These are phyloP conservation scores for Orthonevra nobilis DNA, from an alignment of 2,888 invertebrate species.

Conservation along the genomic window DNA sequence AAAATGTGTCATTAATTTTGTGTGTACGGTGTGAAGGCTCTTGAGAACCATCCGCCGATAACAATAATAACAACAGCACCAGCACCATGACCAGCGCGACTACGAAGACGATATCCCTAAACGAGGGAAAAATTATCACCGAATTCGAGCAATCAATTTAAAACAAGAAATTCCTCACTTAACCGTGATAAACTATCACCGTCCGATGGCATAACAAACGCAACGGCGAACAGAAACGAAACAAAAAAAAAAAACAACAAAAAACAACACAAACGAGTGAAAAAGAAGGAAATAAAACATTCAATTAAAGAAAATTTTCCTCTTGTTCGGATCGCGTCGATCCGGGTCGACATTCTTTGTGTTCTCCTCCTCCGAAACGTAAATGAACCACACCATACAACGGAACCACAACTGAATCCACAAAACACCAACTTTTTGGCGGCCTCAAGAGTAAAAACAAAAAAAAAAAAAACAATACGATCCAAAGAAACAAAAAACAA, in stretches of 20 bases:
- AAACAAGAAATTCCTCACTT: slow-evolving; percentile 76
- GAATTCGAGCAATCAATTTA: slow-evolving; percentile 75
- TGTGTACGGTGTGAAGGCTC: slow-evolving; percentile 63
- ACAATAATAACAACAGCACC: slow-evolving; percentile 39
- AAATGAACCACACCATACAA: slow-evolving; percentile 67
- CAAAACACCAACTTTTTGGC: slow-evolving; percentile 67
- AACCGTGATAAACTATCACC: slow-evolving; percentile 74
- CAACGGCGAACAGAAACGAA: slow-evolving; percentile 55
- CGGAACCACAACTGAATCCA: slow-evolving; percentile 47
- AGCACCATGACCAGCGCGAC: slow-evolving; percentile 20
- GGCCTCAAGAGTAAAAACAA: slow-evolving; percentile 43
- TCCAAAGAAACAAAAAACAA: slow-evolving; percentile 17
- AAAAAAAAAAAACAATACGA: slow-evolving; percentile 17
- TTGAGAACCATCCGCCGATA: slow-evolving; percentile 59
- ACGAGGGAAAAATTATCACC: slow-evolving; percentile 73
- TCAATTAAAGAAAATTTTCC: slow-evolving; percentile 70
- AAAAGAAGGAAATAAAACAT: slow-evolving; percentile 70
- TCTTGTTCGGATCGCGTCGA: slow-evolving; percentile 66
- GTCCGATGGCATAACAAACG: slow-evolving; percentile 71
- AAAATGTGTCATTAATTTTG: slow-evolving; percentile 71
- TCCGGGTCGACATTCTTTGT: slow-evolving; percentile 68
- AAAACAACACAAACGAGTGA: slow-evolving; percentile 32
- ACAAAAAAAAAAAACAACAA: slow-evolving; percentile 23
- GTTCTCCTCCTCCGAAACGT: slow-evolving; percentile 52
- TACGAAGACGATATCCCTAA: slow-evolving; percentile 65